These are phyloP conservation scores for Paraescarpia echinospica DNA, from an alignment of 1,140 invertebrate species.

Conservation along the genomic window DNA sequence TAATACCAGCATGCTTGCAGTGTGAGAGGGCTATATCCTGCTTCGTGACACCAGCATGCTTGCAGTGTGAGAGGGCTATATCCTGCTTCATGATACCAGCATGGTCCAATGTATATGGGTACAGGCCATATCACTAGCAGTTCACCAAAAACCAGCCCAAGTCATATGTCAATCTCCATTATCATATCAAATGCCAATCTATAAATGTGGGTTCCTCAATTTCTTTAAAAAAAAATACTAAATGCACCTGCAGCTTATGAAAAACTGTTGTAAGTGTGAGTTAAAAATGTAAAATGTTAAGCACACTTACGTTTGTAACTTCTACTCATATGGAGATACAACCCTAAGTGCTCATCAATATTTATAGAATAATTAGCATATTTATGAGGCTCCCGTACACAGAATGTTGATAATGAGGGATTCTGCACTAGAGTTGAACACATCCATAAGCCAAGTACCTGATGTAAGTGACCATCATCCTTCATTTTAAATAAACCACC, in stretches of 20 bases:
- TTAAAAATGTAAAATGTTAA: neutral
- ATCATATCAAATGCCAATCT: too few relatives aligned
- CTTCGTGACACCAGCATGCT: neutral
- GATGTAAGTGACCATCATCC: neutral
- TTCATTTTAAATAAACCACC: neutral
- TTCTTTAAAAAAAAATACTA: neutral
- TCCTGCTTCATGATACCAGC: neutral
- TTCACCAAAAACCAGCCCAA: neutral
- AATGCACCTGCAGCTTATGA: neutral
- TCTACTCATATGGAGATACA: neutral
- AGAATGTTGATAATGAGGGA: neutral
- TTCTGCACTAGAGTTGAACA: too few relatives aligned
- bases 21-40: neutral
- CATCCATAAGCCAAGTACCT: neutral
- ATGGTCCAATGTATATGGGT: neutral
- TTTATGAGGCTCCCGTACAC: neutral
- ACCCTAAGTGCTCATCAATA: neutral
- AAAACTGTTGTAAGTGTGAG: neutral
- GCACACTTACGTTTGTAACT: neutral
- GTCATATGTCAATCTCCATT: neutral
- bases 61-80: neutral
- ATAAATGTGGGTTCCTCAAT: neutral
- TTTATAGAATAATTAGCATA: neutral
- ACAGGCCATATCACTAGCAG: neutral
- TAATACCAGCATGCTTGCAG: neutral